Evolutionary conservation across 2,888 invertebrate genomes (phyloP).

Genomic region (Caenorhabditis macrosperma): DNA sequence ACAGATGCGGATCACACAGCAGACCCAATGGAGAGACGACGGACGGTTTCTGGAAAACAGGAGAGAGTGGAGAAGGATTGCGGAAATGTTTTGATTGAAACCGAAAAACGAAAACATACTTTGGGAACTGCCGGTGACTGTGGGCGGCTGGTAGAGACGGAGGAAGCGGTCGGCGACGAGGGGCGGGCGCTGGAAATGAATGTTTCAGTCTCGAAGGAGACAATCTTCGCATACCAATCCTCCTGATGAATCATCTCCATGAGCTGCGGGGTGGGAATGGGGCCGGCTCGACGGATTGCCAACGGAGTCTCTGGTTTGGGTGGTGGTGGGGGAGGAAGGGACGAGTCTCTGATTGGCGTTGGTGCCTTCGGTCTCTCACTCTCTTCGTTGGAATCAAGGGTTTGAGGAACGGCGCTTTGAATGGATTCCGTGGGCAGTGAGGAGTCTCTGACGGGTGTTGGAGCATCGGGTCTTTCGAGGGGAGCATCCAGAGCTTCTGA

Average conservation of each 20-base stretch:
- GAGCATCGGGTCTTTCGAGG: conserved; percentile 1
- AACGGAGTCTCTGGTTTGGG: conserved; percentile 52
- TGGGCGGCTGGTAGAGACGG: conserved; percentile 30
- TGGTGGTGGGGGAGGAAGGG: conserved; percentile 53
- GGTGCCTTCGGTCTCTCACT: conserved; percentile 41
- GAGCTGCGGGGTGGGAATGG: conserved; percentile 62
- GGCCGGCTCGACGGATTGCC: conserved; percentile 28
- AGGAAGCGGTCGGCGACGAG: conserved; percentile 16
- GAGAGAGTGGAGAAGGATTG: neutral
- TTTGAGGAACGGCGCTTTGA: neutral
- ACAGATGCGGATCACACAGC: conserved; percentile 59
- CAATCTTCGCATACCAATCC: conserved; percentile 41
- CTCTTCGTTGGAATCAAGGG: neutral
- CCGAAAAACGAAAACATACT: conserved; percentile 18
- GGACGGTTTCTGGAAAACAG: conserved; percentile 54
- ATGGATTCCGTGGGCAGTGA: neutral
- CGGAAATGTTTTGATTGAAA: neutral
- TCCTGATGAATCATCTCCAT: conserved; percentile 65
- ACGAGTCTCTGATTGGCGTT: conserved; percentile 36
- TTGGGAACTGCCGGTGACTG: conserved; percentile 55
- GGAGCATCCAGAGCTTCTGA: neutral
- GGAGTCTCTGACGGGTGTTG: neutral
- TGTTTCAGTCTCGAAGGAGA: neutral
- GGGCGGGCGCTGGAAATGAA: conserved; percentile 35
- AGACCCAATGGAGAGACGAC: conserved; percentile 65